Percentiles rank a stretch among this genome's conserved stretches.
These are phyloP conservation scores for Phrynocephalus guinanensis DNA, from an alignment of 2,797 vertebrate genomes.

Conservation along the genomic window DNA sequence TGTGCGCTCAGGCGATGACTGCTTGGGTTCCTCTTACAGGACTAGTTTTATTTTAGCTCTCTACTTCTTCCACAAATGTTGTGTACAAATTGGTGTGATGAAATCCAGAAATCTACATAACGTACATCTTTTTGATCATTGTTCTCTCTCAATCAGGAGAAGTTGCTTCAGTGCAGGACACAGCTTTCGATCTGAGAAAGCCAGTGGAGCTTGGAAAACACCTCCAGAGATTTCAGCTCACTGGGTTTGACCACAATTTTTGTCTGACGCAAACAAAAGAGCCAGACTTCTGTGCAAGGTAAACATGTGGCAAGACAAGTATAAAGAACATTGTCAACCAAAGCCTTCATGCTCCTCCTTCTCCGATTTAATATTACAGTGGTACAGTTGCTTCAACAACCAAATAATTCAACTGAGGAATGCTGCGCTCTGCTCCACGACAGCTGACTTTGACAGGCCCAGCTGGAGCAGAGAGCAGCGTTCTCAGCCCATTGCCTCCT, in stretches of 20 bases:
- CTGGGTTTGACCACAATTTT: conserved; percentile 96
- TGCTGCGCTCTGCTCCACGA: too few species aligned
- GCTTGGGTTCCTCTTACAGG: not conserved
- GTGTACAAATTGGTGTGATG: not conserved
- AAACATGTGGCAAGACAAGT: not conserved
- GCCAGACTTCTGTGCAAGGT: conserved; percentile 80
- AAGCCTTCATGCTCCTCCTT: not conserved
- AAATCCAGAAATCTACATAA: not conserved
- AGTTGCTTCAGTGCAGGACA: conserved; percentile 83
- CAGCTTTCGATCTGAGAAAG: conserved; percentile 87
- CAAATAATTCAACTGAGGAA: too few species aligned
- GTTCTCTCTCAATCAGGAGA: conserved; percentile 80
- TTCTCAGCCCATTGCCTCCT: not conserved
- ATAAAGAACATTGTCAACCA: not conserved
- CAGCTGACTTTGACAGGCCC: too few species aligned
- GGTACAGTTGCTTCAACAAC: too few species aligned
- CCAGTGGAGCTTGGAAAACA: conserved; percentile 84
- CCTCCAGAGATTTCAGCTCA: conserved; percentile 80
- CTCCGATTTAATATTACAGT: too few species aligned
- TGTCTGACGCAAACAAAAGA: conserved; percentile 80
- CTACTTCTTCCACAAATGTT: not conserved
- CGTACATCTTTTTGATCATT: not conserved
- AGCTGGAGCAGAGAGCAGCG: too few species aligned
- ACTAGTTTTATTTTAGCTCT: not conserved
- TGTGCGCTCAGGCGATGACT: not conserved